phyloP scores from a whole-genome alignment of 2,797 vertebrate species.

The Podargus strigoides region DNA sequence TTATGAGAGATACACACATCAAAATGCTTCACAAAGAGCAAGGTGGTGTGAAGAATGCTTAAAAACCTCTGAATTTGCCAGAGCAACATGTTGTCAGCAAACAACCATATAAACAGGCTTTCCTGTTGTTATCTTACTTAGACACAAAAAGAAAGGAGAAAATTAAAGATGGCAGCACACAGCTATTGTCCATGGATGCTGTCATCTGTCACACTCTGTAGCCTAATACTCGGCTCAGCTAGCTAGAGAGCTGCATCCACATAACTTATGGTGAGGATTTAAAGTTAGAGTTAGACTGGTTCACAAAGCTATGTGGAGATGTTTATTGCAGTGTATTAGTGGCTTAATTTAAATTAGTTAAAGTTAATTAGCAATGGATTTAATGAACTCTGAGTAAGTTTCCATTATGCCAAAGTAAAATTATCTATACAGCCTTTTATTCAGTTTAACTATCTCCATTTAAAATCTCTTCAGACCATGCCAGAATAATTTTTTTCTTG shows the following conservation, averaged over 20 bases:
- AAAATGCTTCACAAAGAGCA: neutral
- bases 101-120: neutral
- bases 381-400: conserved; percentile 51
- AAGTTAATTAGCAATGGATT: conserved; percentile 45
- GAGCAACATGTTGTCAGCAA: neutral
- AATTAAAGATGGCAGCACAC: conserved; percentile 34
- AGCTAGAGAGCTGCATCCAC: neutral
- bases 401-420: conserved; percentile 9
- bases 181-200: neutral
- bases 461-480: neutral
- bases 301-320: neutral
- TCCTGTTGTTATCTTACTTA: conserved; percentile 11
- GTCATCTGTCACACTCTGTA: neutral
- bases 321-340: neutral
- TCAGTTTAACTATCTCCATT: neutral
- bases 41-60: neutral
- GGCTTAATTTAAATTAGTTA: conserved; percentile 17
- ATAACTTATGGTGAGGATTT: neutral
- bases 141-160: conserved; percentile 8
- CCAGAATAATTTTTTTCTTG: neutral
- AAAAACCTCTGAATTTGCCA: neutral
- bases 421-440: neutral
- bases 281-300: neutral
- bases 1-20: neutral
- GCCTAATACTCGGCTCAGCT: neutral